Conservation (phyloP, 2,888 invertebrate species). For the Ptychoptera albimana region DNA sequence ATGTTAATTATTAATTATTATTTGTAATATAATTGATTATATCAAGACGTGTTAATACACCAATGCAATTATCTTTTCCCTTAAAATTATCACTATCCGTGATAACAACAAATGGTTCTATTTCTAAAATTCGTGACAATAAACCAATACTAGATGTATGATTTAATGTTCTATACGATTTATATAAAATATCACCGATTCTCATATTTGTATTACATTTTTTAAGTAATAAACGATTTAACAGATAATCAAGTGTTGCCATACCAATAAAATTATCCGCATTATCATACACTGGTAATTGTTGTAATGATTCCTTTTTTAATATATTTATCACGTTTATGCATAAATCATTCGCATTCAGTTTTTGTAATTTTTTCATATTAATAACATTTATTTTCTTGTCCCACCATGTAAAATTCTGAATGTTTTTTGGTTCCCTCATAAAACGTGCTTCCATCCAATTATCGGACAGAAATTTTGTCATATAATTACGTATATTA, state of each 20-base stretch:
- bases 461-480: conserved; percentile 84
- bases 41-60: too few species aligned
- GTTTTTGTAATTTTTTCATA: conserved; percentile 38
- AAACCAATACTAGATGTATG: conserved; percentile 46
- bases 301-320: conserved; percentile 46
- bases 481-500: conserved; percentile 95
- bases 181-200: conserved; percentile 45
- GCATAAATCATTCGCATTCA: conserved; percentile 43
- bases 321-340: conserved; percentile 54
- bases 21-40: too few species aligned
- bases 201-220: conserved; percentile 40
- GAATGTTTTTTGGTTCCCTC: conserved; percentile 26
- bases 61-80: conserved; percentile 31
- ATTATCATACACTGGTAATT: conserved; percentile 46
- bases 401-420: conserved; percentile 52
- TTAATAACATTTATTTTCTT: conserved; percentile 39
- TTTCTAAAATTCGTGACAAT: conserved; percentile 58
- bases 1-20: too few species aligned
- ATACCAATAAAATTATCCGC: conserved; percentile 45
- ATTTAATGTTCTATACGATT: conserved; percentile 54
- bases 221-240: conserved; percentile 47
- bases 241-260: conserved; percentile 51
- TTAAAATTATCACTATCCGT: conserved; percentile 32
- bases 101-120: conserved; percentile 55
- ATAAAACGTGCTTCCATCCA: conserved; percentile 84